A percentile compares a stretch with the other conserved stretches of the same genome.
These are phyloP conservation scores for Callimorpha dominula DNA, from an alignment of 2,888 invertebrate genomes.

Conservation along the genomic window DNA sequence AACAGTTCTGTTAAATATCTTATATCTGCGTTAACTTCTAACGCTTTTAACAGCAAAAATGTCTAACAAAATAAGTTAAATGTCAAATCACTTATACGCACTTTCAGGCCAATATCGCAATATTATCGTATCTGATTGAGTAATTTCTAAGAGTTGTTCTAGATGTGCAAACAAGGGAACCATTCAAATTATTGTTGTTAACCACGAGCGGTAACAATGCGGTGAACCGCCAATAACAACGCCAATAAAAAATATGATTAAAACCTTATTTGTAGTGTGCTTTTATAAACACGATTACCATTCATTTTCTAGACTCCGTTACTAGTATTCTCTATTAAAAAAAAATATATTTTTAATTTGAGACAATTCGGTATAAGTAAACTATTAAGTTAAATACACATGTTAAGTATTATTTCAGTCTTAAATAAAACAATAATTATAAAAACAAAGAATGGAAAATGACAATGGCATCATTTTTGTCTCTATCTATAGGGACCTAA, in stretches of 20 bases:
- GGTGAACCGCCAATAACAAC: conserved; percentile 46
- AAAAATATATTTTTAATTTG: too few relatives aligned
- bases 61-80: not conserved
- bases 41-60: too few relatives aligned
- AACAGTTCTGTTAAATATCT: conserved; percentile 71
- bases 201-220: conserved; percentile 45
- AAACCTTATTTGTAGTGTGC: not conserved
- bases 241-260: not conserved
- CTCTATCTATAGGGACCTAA: not conserved
- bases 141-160: conserved; percentile 36
- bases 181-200: conserved; percentile 39
- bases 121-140: conserved; percentile 21
- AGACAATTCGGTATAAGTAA: too few relatives aligned
- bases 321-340: too few relatives aligned
- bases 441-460: too few relatives aligned
- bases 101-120: conserved; percentile 26
- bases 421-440: too few relatives aligned
- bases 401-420: too few relatives aligned
- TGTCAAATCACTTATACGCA: not conserved
- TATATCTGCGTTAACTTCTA: too few relatives aligned
- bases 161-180: conserved; percentile 49
- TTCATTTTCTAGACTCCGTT: too few relatives aligned
- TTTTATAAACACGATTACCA: not conserved
- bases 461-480: not conserved
- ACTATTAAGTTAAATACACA: too few relatives aligned